Conservation (phyloP, 2,113 vertebrate species). For the Platanista minor region DNA sequence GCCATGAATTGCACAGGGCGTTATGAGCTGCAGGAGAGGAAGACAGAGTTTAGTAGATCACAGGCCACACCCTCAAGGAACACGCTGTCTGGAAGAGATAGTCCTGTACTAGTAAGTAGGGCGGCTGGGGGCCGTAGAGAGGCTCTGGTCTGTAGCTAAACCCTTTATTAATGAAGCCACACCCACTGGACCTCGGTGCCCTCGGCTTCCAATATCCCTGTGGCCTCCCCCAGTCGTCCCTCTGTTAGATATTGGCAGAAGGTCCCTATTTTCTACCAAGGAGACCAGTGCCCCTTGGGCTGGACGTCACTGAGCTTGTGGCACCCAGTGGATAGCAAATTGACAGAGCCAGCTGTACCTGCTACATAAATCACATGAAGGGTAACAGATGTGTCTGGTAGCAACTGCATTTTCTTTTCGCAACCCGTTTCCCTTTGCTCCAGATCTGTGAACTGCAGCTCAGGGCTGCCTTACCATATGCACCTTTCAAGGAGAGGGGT, state of each 20-base stretch:
- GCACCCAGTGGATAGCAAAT: neutral
- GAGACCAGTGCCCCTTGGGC: neutral
- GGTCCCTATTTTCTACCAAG: neutral
- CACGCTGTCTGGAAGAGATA: neutral
- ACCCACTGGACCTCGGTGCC: too few relatives aligned
- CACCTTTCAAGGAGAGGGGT: too few relatives aligned
- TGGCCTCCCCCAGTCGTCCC: neutral
- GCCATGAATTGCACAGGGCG: neutral
- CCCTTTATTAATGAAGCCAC: neutral
- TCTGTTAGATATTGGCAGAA: neutral
- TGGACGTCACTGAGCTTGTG: neutral
- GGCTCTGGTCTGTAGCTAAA: neutral
- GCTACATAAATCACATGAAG: neutral
- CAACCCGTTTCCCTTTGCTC: neutral
- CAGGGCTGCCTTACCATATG: fast-evolving
- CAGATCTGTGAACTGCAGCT: neutral
- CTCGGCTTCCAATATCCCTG: neutral
- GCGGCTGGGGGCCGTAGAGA: neutral
- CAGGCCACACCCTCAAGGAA: neutral
- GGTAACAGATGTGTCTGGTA: neutral
- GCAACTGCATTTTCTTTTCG: neutral
- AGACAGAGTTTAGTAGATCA: neutral
- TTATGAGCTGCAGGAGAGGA: neutral
- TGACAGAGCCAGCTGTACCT: neutral
- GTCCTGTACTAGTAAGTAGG: neutral